phyloP scores from a whole-genome alignment of 2,888 invertebrate species.

The Baccha elongata region DNA sequence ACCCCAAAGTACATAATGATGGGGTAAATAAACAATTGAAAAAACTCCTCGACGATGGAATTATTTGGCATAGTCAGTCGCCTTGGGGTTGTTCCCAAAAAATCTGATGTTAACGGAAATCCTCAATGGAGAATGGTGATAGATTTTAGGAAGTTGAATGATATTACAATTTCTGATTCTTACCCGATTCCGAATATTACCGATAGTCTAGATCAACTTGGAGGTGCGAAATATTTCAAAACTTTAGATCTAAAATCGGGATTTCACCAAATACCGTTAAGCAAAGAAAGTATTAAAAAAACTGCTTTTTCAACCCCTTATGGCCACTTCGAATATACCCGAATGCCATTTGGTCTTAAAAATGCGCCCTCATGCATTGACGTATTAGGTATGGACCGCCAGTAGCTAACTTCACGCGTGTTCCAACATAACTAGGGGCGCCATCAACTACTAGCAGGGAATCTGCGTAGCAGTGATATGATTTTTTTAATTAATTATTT shows the following conservation, averaged over 20 bases:
- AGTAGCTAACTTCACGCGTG: too few species aligned
- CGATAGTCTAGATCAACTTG: background rate
- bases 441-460: too few species aligned
- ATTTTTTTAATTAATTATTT: too few species aligned
- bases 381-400: too few species aligned
- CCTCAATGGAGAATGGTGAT: slow-evolving; percentile 12
- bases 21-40: background rate
- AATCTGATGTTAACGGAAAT: slow-evolving; percentile 4
- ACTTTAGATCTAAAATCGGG: slow-evolving; percentile 10
- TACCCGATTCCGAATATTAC: slow-evolving; percentile 9
- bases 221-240: slow-evolving; percentile 7
- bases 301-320: slow-evolving; percentile 1
- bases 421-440: too few species aligned
- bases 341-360: slow-evolving; percentile 10
- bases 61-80: background rate
- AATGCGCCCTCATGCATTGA: slow-evolving; percentile 1
- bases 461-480: too few species aligned
- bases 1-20: background rate
- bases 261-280: slow-evolving; percentile 11
- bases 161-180: slow-evolving; percentile 12
- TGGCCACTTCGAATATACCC: too few species aligned
- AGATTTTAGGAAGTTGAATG: slow-evolving; percentile 17
- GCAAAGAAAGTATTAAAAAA: slow-evolving; percentile 1
- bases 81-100: background rate
- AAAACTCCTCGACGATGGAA: background rate